Evolutionary conservation across 2,113 vertebrate species (phyloP).

Genomic region (Bubalus kerabau): DNA sequence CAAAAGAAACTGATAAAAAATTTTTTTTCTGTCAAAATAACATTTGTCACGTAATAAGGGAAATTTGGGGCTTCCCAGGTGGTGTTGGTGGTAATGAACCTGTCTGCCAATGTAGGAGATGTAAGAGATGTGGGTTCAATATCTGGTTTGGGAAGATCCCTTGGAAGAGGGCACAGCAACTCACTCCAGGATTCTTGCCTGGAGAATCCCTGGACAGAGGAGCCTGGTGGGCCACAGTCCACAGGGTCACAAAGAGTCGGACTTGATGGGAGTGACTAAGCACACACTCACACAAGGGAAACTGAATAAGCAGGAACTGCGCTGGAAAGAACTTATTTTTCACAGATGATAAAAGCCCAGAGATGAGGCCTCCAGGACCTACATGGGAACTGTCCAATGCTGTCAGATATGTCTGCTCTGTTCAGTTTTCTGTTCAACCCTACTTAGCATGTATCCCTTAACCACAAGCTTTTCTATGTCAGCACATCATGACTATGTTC

Average conservation of each 20-base stretch:
- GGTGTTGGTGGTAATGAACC: background rate
- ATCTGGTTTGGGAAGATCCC: background rate
- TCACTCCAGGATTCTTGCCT: background rate
- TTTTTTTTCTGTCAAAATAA: background rate
- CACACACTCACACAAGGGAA: background rate
- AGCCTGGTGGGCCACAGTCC: background rate
- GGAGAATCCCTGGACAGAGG: background rate
- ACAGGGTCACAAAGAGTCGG: background rate
- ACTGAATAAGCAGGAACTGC: background rate
- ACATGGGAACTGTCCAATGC: accelerated
- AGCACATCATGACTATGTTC: accelerated
- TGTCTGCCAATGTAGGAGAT: background rate
- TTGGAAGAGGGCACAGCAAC: background rate
- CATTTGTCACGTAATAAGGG: background rate
- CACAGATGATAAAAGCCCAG: background rate
- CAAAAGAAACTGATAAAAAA: background rate
- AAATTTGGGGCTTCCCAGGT: background rate
- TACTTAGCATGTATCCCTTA: background rate
- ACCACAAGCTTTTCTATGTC: background rate
- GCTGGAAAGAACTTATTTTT: background rate
- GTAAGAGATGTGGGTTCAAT: background rate
- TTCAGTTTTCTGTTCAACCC: background rate
- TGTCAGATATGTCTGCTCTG: background rate
- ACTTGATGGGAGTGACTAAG: background rate
- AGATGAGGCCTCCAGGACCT: background rate